These are phyloP conservation scores for Petromus typicus DNA, from an alignment of 2,113 vertebrate genomes.

Conservation along the genomic window DNA sequence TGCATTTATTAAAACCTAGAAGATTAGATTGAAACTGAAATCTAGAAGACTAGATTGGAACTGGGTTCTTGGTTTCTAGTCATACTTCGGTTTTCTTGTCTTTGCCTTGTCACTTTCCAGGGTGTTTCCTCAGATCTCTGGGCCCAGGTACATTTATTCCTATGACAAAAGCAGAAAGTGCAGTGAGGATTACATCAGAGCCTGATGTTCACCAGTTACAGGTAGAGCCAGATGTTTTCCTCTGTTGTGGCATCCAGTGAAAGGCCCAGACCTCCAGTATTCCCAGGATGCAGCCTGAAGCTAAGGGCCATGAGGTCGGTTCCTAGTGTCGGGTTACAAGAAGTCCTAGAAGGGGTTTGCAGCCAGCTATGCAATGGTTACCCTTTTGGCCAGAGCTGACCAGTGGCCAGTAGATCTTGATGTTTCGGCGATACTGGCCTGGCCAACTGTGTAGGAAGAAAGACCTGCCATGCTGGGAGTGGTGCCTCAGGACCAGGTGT, in stretches of 20 bases:
- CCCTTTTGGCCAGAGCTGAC: not conserved
- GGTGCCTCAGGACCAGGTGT: not conserved
- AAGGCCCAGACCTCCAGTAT: not conserved
- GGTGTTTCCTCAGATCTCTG: not conserved
- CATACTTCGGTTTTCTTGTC: not conserved
- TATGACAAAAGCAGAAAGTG: not conserved
- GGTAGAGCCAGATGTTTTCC: not conserved
- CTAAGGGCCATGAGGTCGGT: not conserved
- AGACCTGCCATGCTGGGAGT: not conserved
- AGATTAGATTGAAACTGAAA: not conserved
- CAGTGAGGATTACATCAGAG: not conserved
- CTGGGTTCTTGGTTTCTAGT: not conserved
- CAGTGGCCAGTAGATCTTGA: not conserved
- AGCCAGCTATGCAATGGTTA: not conserved
- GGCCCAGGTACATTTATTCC: not conserved
- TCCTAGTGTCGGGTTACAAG: not conserved
- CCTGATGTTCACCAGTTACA: not conserved
- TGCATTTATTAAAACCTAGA: not conserved
- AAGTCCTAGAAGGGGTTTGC: not conserved
- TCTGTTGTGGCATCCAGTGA: not conserved
- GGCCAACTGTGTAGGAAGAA: not conserved
- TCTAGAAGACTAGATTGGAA: too few relatives aligned
- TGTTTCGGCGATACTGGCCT: not conserved
- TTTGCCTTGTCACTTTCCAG: not conserved
- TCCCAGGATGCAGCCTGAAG: not conserved